A percentile compares a stretch with the other conserved stretches of the same genome.
Evolutionary conservation across 2,797 vertebrate genomes (phyloP).

Genomic region (Eulemur albifrons): DNA sequence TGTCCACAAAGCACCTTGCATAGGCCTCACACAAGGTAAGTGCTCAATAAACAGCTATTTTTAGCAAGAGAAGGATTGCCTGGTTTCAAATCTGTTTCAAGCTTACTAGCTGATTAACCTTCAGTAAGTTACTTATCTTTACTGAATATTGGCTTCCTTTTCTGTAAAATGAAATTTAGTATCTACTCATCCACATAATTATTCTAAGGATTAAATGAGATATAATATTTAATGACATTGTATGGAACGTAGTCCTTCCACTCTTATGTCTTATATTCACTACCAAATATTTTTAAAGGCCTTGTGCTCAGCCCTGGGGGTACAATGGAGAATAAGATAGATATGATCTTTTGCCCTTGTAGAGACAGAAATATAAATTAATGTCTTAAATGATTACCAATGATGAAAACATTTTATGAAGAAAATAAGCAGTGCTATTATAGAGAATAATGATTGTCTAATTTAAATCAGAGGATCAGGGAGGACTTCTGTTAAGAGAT

Average conservation of each 20-base stretch:
- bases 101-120: background rate
- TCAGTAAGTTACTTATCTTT: background rate
- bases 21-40: background rate
- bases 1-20: background rate
- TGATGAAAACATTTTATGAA: background rate
- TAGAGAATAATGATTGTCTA: background rate
- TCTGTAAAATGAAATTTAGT: slow-evolving; percentile 41
- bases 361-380: slow-evolving; percentile 13
- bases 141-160: slow-evolving; percentile 9
- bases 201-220: slow-evolving; percentile 33
- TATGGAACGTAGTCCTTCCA: background rate
- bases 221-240: slow-evolving; percentile 22
- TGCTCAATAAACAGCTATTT: background rate
- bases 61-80: slow-evolving; percentile 9
- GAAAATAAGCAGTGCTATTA: background rate
- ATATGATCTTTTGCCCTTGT: background rate
- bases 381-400: slow-evolving; percentile 28
- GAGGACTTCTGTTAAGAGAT: background rate
- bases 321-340: background rate
- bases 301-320: background rate
- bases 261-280: background rate
- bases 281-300: background rate
- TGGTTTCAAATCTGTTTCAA: slow-evolving; percentile 19
- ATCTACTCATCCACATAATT: background rate
- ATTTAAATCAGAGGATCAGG: background rate